Evolutionary conservation across 2,797 vertebrate genomes (phyloP).

Genomic region (Urocyon cinereoargenteus): DNA sequence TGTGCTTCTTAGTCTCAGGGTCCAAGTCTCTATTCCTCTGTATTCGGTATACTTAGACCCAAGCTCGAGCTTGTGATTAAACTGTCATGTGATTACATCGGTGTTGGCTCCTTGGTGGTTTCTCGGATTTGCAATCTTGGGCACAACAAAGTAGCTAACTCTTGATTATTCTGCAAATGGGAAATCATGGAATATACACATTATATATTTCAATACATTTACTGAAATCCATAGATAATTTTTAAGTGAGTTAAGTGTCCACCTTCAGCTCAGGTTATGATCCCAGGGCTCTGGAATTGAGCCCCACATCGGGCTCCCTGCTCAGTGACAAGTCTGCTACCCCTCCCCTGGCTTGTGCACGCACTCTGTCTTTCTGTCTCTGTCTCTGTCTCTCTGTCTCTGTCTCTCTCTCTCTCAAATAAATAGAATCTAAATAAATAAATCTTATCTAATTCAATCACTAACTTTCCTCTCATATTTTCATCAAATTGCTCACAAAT

Average conservation of each 20-base stretch:
- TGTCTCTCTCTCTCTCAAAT: background rate
- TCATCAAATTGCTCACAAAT: slow-evolving; percentile 15
- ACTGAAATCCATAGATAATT: background rate
- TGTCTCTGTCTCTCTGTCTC: background rate
- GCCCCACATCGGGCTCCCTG: background rate
- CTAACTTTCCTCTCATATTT: background rate
- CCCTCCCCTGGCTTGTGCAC: background rate
- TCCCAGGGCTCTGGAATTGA: background rate
- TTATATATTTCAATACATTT: background rate
- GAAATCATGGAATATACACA: background rate
- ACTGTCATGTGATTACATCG: too few species aligned
- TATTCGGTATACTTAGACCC: too few species aligned
- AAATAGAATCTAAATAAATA: background rate
- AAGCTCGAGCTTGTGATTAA: too few species aligned
- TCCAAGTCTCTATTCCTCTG: too few species aligned
- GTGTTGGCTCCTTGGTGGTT: too few species aligned
- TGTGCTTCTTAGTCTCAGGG: too few species aligned
- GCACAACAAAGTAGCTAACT: background rate
- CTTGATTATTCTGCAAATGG: background rate
- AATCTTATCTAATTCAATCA: background rate
- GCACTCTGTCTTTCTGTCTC: background rate
- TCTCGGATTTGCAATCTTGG: too few species aligned
- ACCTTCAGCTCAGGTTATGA: background rate
- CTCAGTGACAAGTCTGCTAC: background rate
- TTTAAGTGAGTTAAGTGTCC: background rate